Percentiles rank a stretch among this genome's conserved stretches.
Evolutionary conservation across 1,140 invertebrate genomes (phyloP).

Genomic region (Aradophagus sp.): DNA sequence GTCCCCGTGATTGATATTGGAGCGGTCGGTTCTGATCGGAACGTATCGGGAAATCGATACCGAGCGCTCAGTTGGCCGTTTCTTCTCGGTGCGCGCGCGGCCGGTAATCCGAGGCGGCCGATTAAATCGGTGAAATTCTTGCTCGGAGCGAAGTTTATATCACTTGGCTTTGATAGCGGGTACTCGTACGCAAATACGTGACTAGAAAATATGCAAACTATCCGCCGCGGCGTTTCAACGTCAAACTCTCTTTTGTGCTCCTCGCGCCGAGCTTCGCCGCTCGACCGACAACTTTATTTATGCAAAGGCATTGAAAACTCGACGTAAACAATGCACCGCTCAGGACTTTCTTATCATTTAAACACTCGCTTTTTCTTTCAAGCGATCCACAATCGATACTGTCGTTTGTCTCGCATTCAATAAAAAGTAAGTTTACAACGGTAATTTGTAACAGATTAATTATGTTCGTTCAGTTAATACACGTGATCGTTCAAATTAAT

Average conservation of each 20-base stretch:
- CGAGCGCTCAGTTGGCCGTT: conserved; percentile 33
- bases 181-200: conserved; percentile 24
- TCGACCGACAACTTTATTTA: conserved; percentile 18
- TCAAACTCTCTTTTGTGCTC: conserved; percentile 8
- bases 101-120: conserved; percentile 36
- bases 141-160: conserved; percentile 43
- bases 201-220: conserved; percentile 40
- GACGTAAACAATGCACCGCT: no score
- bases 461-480: no score
- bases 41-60: conserved; percentile 36
- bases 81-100: conserved; percentile 32
- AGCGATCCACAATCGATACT: no score
- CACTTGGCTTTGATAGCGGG: conserved; percentile 35
- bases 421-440: no score
- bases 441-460: no score
- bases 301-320: conserved; percentile 1
- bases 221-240: conserved; percentile 26
- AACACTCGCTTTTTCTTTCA: no score
- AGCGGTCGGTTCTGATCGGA: conserved; percentile 1
- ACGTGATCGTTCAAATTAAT: no score
- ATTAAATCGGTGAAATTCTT: conserved; percentile 55
- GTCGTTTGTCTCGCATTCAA: no score
- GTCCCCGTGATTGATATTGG: no score
- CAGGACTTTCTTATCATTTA: no score
- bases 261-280: background rate